These are phyloP conservation scores for Cryptoprocta ferox DNA, from an alignment of 2,797 vertebrate species.

Conservation along the genomic window DNA sequence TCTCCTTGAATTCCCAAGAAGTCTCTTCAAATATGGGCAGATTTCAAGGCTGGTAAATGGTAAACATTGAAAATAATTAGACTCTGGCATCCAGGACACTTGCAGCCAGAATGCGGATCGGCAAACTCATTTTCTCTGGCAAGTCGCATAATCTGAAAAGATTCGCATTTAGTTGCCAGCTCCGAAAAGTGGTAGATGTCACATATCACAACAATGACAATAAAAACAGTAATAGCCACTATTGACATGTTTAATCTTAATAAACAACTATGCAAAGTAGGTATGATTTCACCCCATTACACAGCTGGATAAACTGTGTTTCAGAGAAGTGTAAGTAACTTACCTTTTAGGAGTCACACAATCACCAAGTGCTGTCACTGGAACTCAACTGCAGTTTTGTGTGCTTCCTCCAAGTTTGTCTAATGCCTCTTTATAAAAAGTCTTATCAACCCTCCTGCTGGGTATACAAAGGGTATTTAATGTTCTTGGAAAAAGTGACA, in stretches of 20 bases:
- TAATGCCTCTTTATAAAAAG: neutral
- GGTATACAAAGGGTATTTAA: neutral
- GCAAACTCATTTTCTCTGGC: constrained; percentile 21
- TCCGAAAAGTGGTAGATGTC: neutral
- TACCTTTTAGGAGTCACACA: neutral
- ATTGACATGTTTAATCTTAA: neutral
- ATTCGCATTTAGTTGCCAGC: neutral
- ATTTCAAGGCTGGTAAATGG: neutral
- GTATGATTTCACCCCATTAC: neutral
- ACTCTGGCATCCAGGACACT: neutral
- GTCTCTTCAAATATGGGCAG: neutral
- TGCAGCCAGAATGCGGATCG: neutral
- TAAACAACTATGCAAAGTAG: neutral
- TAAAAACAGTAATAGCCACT: neutral
- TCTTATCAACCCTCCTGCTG: neutral
- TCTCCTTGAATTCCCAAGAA: constrained; percentile 60
- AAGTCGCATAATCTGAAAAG: neutral
- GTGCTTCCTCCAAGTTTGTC: neutral
- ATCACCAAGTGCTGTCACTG: neutral
- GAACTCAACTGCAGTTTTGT: neutral
- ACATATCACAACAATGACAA: neutral
- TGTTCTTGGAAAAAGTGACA: neutral
- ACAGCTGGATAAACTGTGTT: neutral
- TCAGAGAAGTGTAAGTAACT: neutral
- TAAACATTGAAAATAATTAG: constrained; percentile 45